Conservation (phyloP, 2,888 invertebrate species). For the Apeira syringaria region DNA sequence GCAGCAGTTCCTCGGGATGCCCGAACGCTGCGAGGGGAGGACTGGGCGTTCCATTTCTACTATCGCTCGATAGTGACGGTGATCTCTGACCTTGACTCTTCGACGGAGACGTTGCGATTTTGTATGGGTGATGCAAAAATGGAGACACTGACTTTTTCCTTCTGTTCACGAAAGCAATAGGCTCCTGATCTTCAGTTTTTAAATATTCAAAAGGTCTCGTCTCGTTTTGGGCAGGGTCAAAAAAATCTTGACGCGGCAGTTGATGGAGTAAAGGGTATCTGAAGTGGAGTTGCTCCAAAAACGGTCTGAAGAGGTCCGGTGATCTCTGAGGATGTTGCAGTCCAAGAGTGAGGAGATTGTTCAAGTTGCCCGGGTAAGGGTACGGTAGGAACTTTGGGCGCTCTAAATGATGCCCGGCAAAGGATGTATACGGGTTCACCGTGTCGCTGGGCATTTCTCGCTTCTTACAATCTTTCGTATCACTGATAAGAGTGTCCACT, state of each 20-base stretch:
- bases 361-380: conserved; percentile 85
- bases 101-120: conserved; percentile 58
- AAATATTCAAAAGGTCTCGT: conserved; percentile 55
- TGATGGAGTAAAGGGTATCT: conserved; percentile 71
- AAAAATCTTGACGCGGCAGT: conserved; percentile 64
- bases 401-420: conserved; percentile 62
- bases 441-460: conserved; percentile 65
- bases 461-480: conserved; percentile 77
- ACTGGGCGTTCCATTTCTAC: conserved; percentile 82
- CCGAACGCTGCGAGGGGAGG: conserved; percentile 77
- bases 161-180: conserved; percentile 56
- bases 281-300: conserved; percentile 71
- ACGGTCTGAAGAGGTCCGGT: conserved; percentile 76
- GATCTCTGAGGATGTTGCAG: conserved; percentile 80
- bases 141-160: conserved; percentile 73
- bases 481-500: conserved; percentile 91
- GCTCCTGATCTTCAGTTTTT: conserved; percentile 65
- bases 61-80: conserved; percentile 70
- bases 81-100: conserved; percentile 72
- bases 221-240: conserved; percentile 49
- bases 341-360: conserved; percentile 85
- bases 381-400: conserved; percentile 84
- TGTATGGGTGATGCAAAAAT: conserved; percentile 70
- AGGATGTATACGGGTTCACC: conserved; percentile 61
- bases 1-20: conserved; percentile 71